Percentiles rank a stretch among this genome's conserved stretches.
Conservation (phyloP, 2,888 invertebrate species). For the Augiades crinisus region DNA sequence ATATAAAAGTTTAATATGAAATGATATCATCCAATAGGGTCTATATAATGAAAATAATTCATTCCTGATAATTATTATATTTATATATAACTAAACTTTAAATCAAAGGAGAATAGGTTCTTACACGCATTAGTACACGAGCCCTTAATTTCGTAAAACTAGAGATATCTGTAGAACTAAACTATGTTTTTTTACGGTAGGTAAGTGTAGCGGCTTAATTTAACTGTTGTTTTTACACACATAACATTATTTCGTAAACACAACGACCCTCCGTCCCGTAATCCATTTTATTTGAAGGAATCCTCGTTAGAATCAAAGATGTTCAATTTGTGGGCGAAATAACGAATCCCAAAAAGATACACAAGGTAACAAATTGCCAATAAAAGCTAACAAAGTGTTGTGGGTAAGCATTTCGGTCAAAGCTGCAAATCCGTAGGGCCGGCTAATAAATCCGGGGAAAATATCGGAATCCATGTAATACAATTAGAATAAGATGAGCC, state of each 20-base stretch:
- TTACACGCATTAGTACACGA: too few relatives aligned
- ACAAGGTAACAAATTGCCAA: constrained; percentile 76
- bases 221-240: too few relatives aligned
- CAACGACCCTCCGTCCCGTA: constrained; percentile 1
- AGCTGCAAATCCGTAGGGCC: constrained; percentile 70
- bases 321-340: constrained; percentile 62
- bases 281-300: constrained; percentile 15
- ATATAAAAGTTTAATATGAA: too few relatives aligned
- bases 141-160: too few relatives aligned
- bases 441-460: constrained; percentile 66
- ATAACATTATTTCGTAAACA: constrained; percentile 5
- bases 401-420: constrained; percentile 74
- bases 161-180: too few relatives aligned
- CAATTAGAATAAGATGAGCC: constrained; percentile 42
- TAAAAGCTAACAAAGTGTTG: constrained; percentile 76
- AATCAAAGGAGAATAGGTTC: too few relatives aligned
- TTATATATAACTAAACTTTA: too few relatives aligned
- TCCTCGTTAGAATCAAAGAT: constrained; percentile 29
- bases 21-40: too few relatives aligned
- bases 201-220: too few relatives aligned
- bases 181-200: too few relatives aligned
- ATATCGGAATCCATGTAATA: constrained; percentile 72
- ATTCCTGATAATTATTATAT: too few relatives aligned
- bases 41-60: too few relatives aligned
- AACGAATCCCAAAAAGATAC: constrained; percentile 67